Evolutionary conservation across 2,888 invertebrate genomes (phyloP).

Genomic region (Diabrotica balteata): DNA sequence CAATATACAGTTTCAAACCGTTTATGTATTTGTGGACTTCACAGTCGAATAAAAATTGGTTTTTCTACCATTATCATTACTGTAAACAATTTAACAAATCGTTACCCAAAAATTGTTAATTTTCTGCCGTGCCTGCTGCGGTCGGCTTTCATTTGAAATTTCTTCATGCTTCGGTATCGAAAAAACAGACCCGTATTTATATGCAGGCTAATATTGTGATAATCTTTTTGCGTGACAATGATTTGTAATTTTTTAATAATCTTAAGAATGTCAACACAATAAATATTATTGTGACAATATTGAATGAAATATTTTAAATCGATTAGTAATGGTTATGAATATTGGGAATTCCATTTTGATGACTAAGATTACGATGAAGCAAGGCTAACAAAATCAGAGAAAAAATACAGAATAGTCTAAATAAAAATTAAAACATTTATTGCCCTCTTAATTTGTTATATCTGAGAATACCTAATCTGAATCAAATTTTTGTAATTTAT

Average conservation of each 20-base stretch:
- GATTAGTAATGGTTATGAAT: background rate
- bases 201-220: background rate
- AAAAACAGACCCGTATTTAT: background rate
- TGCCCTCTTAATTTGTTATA: too few relatives aligned
- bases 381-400: too few relatives aligned
- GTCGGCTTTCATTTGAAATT: slow-evolving; percentile 1
- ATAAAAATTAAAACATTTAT: too few relatives aligned
- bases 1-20: too few relatives aligned
- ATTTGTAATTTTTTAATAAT: background rate
- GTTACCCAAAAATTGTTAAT: slow-evolving; percentile 4
- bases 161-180: background rate
- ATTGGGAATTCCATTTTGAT: too few relatives aligned
- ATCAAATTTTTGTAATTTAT: too few relatives aligned
- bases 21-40: too few relatives aligned
- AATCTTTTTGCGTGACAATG: background rate
- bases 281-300: background rate
- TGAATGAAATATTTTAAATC: background rate
- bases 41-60: too few relatives aligned
- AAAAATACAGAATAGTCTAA: too few relatives aligned
- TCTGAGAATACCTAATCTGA: too few relatives aligned
- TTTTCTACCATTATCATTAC: background rate
- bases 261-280: background rate
- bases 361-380: too few relatives aligned
- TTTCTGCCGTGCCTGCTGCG: slow-evolving; percentile 8
- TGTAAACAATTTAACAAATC: background rate